Base-by-base conservation (phyloP, 2,888 invertebrate species). In the Taenaris catops region DNA sequence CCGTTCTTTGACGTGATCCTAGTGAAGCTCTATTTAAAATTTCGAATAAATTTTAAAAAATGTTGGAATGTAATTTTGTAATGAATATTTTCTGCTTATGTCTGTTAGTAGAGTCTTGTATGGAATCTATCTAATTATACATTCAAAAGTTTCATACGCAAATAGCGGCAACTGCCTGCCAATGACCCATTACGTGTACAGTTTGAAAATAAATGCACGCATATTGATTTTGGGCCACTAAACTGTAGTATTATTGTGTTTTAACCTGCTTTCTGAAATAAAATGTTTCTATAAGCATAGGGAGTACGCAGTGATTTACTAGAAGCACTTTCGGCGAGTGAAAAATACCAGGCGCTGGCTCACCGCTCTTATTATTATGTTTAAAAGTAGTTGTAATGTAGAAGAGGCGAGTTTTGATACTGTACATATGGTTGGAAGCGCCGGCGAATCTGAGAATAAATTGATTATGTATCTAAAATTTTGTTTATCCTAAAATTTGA, bases 311-410 rank as follows among this genome's bases (percentile, higher is more conserved):
- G 70, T 75, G 75, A 81, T 83, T 83, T 80, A 83, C 58, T 63
- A 58, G 58, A 61, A 63, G 67, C 59, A 69, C 61, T 54, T 49
- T 54, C 56, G 70, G 48, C 52, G 78, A 81, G 64, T 79, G 83
- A 84, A 57, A 69, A 53, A 70, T 58, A 60, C 65, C 83, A 81
- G 80, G 57, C 61, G 51, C 38, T 38, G 41, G 44, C 44, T 38
- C 48, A 32, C 34, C 27, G 32, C 35, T 47, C 40, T 46, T 44
- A 41, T 38, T 41, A 40, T 44, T 44, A 46, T 52, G 24, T 35
- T 49, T 45, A 37, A 41, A 40, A 51, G 40, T 44, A 44, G 43
- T 44, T 35, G 36, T 36, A 40, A 35, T 39, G 37, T 34, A 36
- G 35, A 32, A 29, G 18, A 34, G 9, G 26, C 34, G 28, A 43